Evolutionary conservation across 2,797 vertebrate species (phyloP).

Genomic region (Ammospiza maritima): DNA sequence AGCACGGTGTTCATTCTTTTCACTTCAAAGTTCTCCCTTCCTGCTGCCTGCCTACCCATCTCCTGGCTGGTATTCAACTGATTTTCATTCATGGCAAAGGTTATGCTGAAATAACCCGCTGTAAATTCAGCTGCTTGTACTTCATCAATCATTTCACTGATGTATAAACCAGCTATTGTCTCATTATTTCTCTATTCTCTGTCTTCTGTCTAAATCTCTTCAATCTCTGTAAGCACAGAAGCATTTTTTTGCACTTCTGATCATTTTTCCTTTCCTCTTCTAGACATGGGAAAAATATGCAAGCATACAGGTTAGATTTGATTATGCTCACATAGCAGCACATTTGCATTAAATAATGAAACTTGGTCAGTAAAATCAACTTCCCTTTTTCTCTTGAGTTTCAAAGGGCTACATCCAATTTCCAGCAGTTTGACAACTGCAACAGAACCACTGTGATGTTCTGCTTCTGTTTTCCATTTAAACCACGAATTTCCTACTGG

Average conservation of each 20-base stretch:
- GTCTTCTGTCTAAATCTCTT: neutral
- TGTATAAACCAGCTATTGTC: neutral
- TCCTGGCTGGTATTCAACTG: neutral
- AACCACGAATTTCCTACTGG: neutral
- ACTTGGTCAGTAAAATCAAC: neutral
- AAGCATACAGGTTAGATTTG: neutral
- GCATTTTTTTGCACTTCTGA: neutral
- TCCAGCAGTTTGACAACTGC: neutral
- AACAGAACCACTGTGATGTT: neutral
- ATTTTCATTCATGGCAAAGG: neutral
- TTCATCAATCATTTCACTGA: neutral
- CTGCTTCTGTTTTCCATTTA: neutral
- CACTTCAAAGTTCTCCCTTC: neutral
- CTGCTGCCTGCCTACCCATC: neutral
- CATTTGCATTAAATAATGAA: neutral
- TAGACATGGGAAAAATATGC: neutral
- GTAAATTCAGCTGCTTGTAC: neutral
- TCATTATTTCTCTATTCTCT: neutral
- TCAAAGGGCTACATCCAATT: neutral
- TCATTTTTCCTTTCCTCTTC: neutral
- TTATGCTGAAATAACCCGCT: neutral
- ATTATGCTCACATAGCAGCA: neutral
- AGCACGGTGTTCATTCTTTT: rapidly evolving
- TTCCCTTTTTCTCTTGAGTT: neutral
- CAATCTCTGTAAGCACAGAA: neutral